These are phyloP conservation scores for Nephila pilipes DNA, from an alignment of 1,140 invertebrate species.

Conservation along the genomic window DNA sequence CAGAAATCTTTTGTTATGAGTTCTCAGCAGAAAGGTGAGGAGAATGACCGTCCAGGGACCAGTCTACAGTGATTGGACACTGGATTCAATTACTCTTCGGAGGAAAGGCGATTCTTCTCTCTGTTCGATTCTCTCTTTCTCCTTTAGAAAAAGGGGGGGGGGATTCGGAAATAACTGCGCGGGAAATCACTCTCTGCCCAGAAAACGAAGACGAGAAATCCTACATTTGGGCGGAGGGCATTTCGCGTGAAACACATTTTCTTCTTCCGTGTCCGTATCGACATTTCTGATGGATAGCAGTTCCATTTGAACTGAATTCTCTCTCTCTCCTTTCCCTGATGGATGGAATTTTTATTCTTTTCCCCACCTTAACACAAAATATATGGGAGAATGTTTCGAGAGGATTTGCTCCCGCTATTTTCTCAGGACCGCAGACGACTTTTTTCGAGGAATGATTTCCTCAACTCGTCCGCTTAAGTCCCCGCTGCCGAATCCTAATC, in stretches of 20 bases:
- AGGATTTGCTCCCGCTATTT: constrained; percentile 26
- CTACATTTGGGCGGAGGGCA: constrained; percentile 21
- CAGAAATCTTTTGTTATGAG: too few species aligned
- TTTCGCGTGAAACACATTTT: constrained; percentile 60
- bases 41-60: background rate
- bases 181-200: background rate
- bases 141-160: background rate
- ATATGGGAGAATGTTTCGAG: background rate
- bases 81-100: background rate
- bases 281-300: constrained; percentile 63
- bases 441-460: background rate
- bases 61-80: background rate
- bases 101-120: background rate
- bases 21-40: too few species aligned
- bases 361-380: constrained; percentile 2
- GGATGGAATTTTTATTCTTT: constrained; percentile 42
- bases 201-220: constrained; percentile 25
- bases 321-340: background rate
- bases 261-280: constrained; percentile 22
- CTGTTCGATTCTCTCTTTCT: background rate
- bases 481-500: background rate
- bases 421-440: constrained; percentile 16
- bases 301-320: constrained; percentile 59
- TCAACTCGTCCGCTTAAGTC: background rate
- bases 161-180: constrained; percentile 1